These are phyloP conservation scores for Philopotamus ludificatus DNA, from an alignment of 1,140 invertebrate genomes.

Conservation along the genomic window DNA sequence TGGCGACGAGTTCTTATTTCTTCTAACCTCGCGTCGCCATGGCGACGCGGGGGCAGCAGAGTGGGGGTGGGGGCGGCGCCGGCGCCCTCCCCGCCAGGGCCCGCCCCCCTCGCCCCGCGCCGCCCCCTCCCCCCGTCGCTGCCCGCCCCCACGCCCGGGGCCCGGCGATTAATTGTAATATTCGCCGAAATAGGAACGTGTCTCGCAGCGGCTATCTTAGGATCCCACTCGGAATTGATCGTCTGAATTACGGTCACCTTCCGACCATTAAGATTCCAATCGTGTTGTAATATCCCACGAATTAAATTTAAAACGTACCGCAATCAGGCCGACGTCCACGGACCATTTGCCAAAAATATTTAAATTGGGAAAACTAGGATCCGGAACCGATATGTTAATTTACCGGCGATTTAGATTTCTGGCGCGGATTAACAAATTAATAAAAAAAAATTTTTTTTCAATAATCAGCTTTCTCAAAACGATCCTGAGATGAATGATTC, in stretches of 20 bases:
- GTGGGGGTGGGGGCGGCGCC: background rate
- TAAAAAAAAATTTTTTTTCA: too few species aligned
- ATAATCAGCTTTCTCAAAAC: too few species aligned
- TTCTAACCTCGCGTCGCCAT: slow-evolving; percentile 38
- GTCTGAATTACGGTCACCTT: slow-evolving; percentile 22
- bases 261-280: slow-evolving; percentile 12
- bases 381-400: too few species aligned
- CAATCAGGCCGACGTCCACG: too few species aligned
- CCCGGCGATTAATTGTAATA: slow-evolving; percentile 35
- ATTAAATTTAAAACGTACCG: background rate
- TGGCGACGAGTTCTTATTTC: slow-evolving; percentile 42
- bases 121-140: slow-evolving; percentile 10
- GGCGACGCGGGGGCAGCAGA: slow-evolving; percentile 14
- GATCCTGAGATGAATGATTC: too few species aligned
- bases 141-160: background rate
- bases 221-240: slow-evolving; percentile 24
- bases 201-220: slow-evolving; percentile 13
- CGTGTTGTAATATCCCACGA: background rate
- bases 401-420: too few species aligned
- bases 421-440: too few species aligned
- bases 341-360: too few species aligned
- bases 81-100: background rate
- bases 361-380: too few species aligned
- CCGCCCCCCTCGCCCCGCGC: background rate
- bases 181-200: slow-evolving; percentile 18